Base-by-base conservation (phyloP, 2,888 invertebrate species). In the Drosophila suboccidentalis region DNA sequence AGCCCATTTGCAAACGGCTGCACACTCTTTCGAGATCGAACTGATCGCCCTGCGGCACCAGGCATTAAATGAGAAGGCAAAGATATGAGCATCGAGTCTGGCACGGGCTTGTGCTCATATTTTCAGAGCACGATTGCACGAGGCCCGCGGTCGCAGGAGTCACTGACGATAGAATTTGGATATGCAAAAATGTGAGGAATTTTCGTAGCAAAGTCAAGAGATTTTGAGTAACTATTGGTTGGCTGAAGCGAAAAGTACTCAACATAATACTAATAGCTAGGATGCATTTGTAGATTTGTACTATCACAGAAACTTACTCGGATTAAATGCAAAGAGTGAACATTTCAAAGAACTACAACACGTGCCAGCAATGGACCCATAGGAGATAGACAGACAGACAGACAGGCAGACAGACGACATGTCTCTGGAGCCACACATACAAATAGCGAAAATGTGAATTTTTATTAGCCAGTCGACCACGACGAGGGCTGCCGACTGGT, bases 21-120 rank as follows among this genome's bases (percentile, higher is more conserved):
- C 87, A 90, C 75, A 80, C 78, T 77, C 80, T 89, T 78, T 78
- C 75, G 75, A 87, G 90, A 92, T 91, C 85, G 90, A 90, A 90
- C 91, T 83, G 90, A 92, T 91, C 89, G 89, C 91, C 91, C 87
- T 73, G 66, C 75, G 90, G 90, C 87, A 72, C 46, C 61, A 44
- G 47, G 62, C 81, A 80, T 82, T 74, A 82, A 80, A 80, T 78
- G 67, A 87, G 82, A 80, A 90, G 86, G 74, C 26, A 78, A 51
- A 64, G 61, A 65, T 62, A 80, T 61, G 71, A 85, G 88, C 87
- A 89, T 82, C 85, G 84, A 82, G 83, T 87, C 86, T 84, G 83
- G 83, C 83, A 84, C 83, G 83, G 83, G 91, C 86, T 90, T 84
- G 78, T 32, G 51, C 51, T 65, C 49, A 62, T 62, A 72, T 77